Percentiles rank a stretch among this genome's conserved stretches.
phyloP scores from a whole-genome alignment of 2,888 invertebrate species.

The Netelia fuscicornis region DNA sequence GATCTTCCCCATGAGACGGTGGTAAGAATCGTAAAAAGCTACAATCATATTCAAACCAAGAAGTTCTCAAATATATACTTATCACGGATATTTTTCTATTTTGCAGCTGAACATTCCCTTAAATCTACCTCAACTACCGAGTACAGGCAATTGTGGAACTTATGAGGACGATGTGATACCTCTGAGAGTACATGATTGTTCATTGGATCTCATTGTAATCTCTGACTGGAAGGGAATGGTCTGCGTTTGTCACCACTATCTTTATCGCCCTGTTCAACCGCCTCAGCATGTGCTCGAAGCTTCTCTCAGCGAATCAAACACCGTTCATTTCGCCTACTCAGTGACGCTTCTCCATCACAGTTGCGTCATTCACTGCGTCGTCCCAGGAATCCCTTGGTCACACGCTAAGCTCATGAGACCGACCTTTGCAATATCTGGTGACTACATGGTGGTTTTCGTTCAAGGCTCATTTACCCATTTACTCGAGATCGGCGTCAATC shows the following conservation, averaged over 20 bases:
- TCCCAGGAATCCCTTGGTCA: conserved; percentile 93
- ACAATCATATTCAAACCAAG: background rate
- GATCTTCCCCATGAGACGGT: conserved; percentile 95
- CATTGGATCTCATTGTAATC: conserved; percentile 92
- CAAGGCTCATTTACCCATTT: conserved; percentile 94
- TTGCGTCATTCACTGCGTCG: conserved; percentile 92
- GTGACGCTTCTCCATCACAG: conserved; percentile 94
- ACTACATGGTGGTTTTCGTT: conserved; percentile 93
- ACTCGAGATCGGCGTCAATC: conserved; percentile 92
- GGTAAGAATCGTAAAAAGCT: conserved; percentile 85
- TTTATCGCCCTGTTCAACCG: conserved; percentile 89
- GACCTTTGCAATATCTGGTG: conserved; percentile 91
- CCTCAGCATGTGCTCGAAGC: conserved; percentile 83
- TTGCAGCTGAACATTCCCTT: conserved; percentile 93
- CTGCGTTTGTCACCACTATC: conserved; percentile 93
- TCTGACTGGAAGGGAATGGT: conserved; percentile 91
- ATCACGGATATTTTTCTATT: background rate
- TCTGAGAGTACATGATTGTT: conserved; percentile 92
- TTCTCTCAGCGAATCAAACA: conserved; percentile 85
- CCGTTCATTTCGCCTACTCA: conserved; percentile 94
- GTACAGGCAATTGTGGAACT: conserved; percentile 87
- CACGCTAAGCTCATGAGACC: conserved; percentile 91
- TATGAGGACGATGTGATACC: conserved; percentile 94
- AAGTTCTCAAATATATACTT: no score
- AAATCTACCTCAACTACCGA: conserved; percentile 90